Percentiles rank a stretch among this genome's conserved stretches.
Conservation (phyloP, 92 coral and sea anemone species). For the Heliopora coerulea region DNA sequence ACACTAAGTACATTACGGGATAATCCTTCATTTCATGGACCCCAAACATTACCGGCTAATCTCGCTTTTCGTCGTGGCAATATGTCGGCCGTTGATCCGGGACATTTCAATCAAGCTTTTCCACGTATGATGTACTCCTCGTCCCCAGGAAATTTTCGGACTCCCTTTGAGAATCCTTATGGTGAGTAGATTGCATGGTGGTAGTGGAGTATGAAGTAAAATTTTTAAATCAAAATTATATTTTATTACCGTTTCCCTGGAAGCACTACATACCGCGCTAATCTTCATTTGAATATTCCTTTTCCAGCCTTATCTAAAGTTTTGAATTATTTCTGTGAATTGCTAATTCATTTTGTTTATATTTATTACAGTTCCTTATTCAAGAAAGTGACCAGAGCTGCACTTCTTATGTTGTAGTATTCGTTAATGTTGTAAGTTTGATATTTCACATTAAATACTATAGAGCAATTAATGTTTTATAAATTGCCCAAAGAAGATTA, state of each 20-base stretch:
- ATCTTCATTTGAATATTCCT: too few relatives aligned
- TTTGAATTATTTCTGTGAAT: too few relatives aligned
- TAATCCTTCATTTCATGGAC: conserved; percentile 46
- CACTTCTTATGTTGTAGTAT: not conserved
- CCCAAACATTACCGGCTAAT: conserved; percentile 67
- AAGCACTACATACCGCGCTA: too few relatives aligned
- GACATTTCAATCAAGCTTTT: conserved; percentile 29
- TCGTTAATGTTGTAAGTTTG: not conserved
- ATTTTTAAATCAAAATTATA: too few relatives aligned
- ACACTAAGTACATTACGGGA: conserved; percentile 19
- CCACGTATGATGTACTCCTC: conserved; percentile 27
- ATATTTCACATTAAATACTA: not conserved
- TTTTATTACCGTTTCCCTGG: too few relatives aligned
- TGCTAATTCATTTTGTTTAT: too few relatives aligned
- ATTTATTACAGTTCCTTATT: conserved; percentile 1
- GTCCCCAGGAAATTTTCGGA: conserved; percentile 21
- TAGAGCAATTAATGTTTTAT: not conserved
- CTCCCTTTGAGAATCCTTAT: conserved; percentile 13
- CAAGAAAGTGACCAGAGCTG: not conserved
- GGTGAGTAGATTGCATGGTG: conserved; percentile 12
- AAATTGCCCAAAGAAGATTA: not conserved
- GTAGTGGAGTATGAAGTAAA: too few relatives aligned
- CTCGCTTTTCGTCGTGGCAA: conserved; percentile 73
- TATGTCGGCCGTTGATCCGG: conserved; percentile 44
- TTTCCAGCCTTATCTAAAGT: too few relatives aligned